Evolutionary conservation across 2,888 invertebrate species (phyloP).

Genomic region (Andrena dorsata): DNA sequence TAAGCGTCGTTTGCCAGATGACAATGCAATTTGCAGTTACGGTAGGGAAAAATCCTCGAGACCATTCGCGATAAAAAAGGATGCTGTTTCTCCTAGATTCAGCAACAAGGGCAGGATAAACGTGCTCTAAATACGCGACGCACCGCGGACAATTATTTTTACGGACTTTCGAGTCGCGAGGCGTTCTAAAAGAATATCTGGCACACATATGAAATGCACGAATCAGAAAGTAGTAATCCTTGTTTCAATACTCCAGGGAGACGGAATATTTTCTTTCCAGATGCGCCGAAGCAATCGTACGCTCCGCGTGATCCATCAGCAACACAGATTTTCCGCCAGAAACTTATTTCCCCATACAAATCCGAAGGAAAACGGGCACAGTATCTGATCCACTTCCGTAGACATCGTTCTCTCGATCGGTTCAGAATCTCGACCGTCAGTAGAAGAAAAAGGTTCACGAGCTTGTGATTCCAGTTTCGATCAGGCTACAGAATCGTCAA

Average conservation of each 20-base stretch:
- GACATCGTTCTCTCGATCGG: not conserved
- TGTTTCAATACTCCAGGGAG: conserved; percentile 24
- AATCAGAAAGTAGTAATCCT: conserved; percentile 39
- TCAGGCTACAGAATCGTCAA: no score
- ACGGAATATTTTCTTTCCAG: conserved; percentile 44
- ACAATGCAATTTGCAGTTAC: conserved; percentile 5
- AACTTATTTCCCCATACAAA: conserved; percentile 31
- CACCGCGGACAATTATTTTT: not conserved
- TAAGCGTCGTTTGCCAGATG: no score
- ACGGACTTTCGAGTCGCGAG: not conserved
- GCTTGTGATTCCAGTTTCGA: no score
- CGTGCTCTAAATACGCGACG: not conserved
- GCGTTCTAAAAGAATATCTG: not conserved
- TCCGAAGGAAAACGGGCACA: not conserved
- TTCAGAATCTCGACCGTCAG: not conserved
- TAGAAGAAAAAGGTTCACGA: no score
- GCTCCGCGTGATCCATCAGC: conserved; percentile 32
- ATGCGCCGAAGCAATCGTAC: conserved; percentile 35
- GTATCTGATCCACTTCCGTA: not conserved
- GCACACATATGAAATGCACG: not conserved
- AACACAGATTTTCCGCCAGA: not conserved
- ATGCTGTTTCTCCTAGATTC: no score
- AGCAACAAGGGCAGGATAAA: not conserved
- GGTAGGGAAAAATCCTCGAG: not conserved
- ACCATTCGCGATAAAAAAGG: not conserved